phyloP scores from a whole-genome alignment of 2,888 invertebrate species.

The Teleogryllus oceanicus region DNA sequence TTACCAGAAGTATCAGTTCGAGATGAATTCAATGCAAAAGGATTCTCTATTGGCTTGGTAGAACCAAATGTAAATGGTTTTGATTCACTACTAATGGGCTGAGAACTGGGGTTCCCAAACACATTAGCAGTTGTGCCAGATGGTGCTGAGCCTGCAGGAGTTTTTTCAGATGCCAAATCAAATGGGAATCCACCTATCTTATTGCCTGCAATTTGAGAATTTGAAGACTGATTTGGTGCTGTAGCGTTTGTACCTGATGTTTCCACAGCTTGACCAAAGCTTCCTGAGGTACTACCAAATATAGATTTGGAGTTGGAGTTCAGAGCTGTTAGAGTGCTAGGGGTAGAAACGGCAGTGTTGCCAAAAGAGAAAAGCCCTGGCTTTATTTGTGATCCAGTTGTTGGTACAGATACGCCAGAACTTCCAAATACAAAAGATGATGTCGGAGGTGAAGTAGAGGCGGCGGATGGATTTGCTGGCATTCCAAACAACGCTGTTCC shows the following conservation, averaged over 20 bases:
- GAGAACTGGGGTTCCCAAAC: background rate
- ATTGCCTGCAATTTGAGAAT: background rate
- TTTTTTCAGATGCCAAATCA: background rate
- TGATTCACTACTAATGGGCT: background rate
- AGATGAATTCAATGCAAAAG: background rate
- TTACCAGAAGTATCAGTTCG: background rate
- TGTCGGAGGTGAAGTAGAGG: background rate
- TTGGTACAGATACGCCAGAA: background rate
- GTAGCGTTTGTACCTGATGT: background rate
- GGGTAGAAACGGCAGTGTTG: background rate
- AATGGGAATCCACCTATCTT: background rate
- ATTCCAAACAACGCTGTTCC: background rate
- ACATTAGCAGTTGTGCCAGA: background rate
- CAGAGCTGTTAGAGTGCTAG: background rate
- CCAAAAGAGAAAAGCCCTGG: background rate
- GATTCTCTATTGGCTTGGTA: background rate
- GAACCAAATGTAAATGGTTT: background rate
- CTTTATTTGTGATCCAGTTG: background rate
- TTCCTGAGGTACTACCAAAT: background rate
- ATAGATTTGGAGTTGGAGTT: background rate
- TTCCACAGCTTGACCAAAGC: background rate
- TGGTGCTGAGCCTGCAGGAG: background rate
- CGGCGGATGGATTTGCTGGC: background rate
- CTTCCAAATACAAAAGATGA: background rate
- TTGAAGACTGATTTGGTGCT: background rate